Conservation (phyloP, 2,888 invertebrate genomes). For the Aporophyla lueneburgensis region DNA sequence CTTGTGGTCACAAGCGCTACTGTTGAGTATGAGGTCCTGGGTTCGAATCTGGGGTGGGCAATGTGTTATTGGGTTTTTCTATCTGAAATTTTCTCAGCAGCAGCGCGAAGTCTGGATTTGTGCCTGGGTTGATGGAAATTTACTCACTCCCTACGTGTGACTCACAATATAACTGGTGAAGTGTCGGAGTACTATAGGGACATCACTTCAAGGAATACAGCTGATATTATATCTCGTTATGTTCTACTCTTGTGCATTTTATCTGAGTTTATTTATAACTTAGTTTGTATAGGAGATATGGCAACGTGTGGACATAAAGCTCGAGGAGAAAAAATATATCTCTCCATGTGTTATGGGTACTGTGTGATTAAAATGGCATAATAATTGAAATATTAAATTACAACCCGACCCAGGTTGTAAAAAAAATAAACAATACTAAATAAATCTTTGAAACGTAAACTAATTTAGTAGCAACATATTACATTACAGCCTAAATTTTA, state of each 20-base stretch:
- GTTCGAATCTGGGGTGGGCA: too few relatives aligned
- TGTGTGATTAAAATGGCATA: neutral
- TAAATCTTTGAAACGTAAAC: constrained; percentile 16
- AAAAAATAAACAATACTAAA: neutral
- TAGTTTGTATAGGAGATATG: neutral
- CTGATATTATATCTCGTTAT: too few relatives aligned
- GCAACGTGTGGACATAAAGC: neutral
- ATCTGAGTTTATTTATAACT: neutral
- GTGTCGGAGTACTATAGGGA: too few relatives aligned
- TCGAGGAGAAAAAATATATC: neutral
- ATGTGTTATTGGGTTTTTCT: too few relatives aligned
- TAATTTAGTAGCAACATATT: constrained; percentile 4
- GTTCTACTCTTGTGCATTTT: neutral
- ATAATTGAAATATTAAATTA: neutral
- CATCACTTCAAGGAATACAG: too few relatives aligned
- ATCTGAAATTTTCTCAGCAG: too few relatives aligned
- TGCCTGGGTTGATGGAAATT: too few relatives aligned
- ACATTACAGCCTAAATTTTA: constrained; percentile 6
- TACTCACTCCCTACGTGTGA: too few relatives aligned
- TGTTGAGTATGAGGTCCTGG: too few relatives aligned
- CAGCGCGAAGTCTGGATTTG: too few relatives aligned
- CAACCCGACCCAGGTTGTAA: neutral
- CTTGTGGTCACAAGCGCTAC: too few relatives aligned
- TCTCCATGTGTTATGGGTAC: neutral
- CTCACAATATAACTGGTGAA: too few relatives aligned